Percentiles rank a stretch among this genome's conserved stretches.
phyloP scores from a whole-genome alignment of 2,797 vertebrate species.

The Hypotaenidia philippensis region DNA sequence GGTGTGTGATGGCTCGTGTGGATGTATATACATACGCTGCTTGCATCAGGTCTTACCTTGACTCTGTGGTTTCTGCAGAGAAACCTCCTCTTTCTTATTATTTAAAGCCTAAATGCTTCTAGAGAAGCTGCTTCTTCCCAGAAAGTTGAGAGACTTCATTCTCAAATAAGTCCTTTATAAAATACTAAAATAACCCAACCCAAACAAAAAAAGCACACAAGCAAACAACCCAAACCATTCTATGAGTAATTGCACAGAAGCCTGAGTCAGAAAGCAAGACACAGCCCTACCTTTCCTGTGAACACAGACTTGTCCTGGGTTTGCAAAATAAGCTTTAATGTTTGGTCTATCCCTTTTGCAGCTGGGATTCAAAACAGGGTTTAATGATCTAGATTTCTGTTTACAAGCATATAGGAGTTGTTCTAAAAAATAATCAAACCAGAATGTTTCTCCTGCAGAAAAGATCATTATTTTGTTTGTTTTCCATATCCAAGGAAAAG shows the following conservation, averaged over 20 bases:
- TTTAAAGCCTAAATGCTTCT: constrained; percentile 32
- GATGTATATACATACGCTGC: neutral
- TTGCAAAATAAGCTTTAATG: neutral
- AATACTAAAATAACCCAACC: neutral
- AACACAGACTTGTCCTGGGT: neutral
- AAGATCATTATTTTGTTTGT: neutral
- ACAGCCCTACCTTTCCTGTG: neutral
- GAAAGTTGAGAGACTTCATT: neutral
- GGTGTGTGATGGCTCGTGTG: neutral
- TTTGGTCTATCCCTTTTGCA: neutral
- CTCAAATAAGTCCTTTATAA: neutral
- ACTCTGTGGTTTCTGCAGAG: neutral
- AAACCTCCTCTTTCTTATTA: neutral
- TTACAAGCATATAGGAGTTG: neutral
- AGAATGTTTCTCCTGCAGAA: constrained; percentile 26
- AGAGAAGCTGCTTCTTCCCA: neutral
- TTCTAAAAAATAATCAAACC: neutral
- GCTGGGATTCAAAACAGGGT: neutral
- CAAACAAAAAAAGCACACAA: neutral
- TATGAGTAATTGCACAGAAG: neutral
- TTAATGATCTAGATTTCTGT: neutral
- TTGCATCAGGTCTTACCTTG: neutral
- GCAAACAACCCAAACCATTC: neutral
- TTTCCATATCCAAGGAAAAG: neutral
- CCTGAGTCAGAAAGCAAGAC: neutral